Base-by-base conservation (phyloP, 2,113 vertebrate species). In the Melanerpes aurifrons region DNA sequence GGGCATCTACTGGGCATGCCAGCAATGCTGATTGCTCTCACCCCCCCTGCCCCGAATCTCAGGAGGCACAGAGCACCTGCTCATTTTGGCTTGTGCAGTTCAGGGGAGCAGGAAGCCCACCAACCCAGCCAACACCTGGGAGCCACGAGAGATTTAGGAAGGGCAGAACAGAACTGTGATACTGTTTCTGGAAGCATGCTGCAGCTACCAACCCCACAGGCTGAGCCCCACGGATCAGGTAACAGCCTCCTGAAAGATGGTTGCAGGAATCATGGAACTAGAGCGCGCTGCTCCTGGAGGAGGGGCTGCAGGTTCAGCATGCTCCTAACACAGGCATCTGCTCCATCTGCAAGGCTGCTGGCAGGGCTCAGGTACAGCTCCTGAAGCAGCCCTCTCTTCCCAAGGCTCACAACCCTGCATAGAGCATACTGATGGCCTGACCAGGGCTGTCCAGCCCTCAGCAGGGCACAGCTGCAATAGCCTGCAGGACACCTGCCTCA, bases 71-170 rank as follows among this genome's bases (percentile, higher is more conserved):
- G 8, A 12, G 72, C 50, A 15, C 48, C 63, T n/a, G 12, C 24
- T 53, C 68, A 5, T 0, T 24, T 21, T 45, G 11, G 25, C 47
- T 45, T 0, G 1, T 4, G 50, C 56, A 13, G 19, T 10, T 40
- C 40, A 29, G 40, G 12, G 20, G 7, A 2, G 4, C 53, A 24
- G 54, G n/a, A 16, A 78, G 79, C 28, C 31, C 10, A 9, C 48
- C 25, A n/a, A 69, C 24, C 43, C 35, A 28, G 31, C 37, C 47
- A 45, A n/a, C 20, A 4, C 22, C 11, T 6, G 4, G 7, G 19
- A 76, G 53, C 53, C 54, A 31, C 1, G 1, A n/a, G 37, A 80
- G 35, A 56, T 53, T 24, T 2, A 3, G 67, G 10, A 18, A 63
- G 24, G 62, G 43, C 57, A 67, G 20, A 78, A 35, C 47, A 25